Evolutionary conservation across 1,140 invertebrate genomes (phyloP), one percentile per base, ranked within the genome.

Genomic region (Magallana gigas): DNA sequence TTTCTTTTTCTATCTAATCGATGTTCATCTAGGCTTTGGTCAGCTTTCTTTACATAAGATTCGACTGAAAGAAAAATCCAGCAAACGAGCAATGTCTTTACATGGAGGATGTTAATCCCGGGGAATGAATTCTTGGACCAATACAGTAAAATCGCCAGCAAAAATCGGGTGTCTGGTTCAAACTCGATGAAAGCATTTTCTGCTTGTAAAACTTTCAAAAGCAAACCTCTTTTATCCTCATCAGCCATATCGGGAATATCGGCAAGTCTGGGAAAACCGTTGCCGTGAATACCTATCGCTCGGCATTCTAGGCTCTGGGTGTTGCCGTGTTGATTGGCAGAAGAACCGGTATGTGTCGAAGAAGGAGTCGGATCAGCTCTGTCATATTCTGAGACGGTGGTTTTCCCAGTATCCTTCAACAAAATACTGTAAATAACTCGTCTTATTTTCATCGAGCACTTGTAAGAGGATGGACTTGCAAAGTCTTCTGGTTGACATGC

Each of bases 401-500:
- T 29, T 71, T 71, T 36, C 3, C 18, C 68, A 71, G 8, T 11
- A 71, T 71, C 68, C 36, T 18, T 59, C 9, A 89, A 29, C 57
- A 98, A 92, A 84, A 97, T 94, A 86, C 96, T 96, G 94, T 96
- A 97, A 64, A 96, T 96, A 88, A 96, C 95, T 91, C 95, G 94
- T 60, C 98, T 91, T 76, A 98, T 96, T 11, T 96, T 95, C 80
- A 96, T 92, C 57, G 96, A 95, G 88, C 96, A 95, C 29, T 94
- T 88, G 89, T 96, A 96, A 23, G 96, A 95, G 87, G 97, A 96
- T 8, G 95, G 93, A 36, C 95, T 93, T 5, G 92, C 92, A 90
- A 96, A 96, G 91, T 97, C 95, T 94, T 98, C 97, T 11, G 97
- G 96, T 95, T 98, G 97, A 16, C 96, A 96, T 36, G 95, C 95